A percentile compares a stretch with the other conserved stretches of the same genome.
Evolutionary conservation across 1,140 invertebrate genomes (phyloP).

Genomic region (Hylyphantes graminicola): DNA sequence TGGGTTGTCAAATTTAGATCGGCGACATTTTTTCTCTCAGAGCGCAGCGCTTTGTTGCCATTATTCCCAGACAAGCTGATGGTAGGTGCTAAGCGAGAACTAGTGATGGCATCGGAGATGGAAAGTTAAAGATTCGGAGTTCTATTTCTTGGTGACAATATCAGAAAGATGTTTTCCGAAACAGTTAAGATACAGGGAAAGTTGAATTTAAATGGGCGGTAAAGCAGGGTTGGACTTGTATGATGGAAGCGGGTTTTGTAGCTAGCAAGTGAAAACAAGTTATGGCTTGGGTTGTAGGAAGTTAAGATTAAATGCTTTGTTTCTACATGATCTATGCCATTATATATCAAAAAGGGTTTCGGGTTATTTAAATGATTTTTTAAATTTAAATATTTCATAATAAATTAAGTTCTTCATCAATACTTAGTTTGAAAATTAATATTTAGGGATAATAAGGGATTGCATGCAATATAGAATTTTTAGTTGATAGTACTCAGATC

Average conservation of each 20-base stretch:
- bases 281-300: too few species aligned
- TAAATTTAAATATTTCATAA: too few species aligned
- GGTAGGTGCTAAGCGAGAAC: not conserved
- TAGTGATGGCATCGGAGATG: constrained; percentile 34
- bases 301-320: too few species aligned
- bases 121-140: constrained; percentile 38
- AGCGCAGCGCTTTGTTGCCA: constrained; percentile 29
- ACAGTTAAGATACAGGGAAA: not conserved
- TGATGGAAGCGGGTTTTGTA: not conserved
- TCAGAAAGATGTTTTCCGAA: constrained; percentile 9
- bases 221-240: not conserved
- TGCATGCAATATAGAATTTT: too few species aligned
- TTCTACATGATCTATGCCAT: too few species aligned
- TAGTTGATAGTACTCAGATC: too few species aligned
- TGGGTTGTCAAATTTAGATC: constrained; percentile 57
- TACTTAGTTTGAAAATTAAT: too few species aligned
- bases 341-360: too few species aligned
- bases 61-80: constrained; percentile 38
- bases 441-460: too few species aligned
- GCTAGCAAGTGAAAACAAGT: too few species aligned
- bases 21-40: constrained; percentile 1
- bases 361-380: too few species aligned
- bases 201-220: constrained; percentile 3
- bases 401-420: too few species aligned
- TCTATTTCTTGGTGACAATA: constrained; percentile 13